Evolutionary conservation across 1,140 invertebrate species (phyloP), one percentile per base, ranked within the genome.

Genomic region (Zaprionus africanus): DNA sequence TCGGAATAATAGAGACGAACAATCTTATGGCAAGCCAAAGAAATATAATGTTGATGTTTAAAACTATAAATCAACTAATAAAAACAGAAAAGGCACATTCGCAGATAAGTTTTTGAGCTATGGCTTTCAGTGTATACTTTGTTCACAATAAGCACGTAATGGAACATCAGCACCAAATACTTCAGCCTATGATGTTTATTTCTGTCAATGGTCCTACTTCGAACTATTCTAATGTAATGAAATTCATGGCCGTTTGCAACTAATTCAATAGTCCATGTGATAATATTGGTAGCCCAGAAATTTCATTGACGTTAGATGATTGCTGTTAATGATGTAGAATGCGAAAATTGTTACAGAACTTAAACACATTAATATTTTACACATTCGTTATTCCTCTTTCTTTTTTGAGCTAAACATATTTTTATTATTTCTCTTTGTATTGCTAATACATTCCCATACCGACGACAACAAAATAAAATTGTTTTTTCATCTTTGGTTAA

Each of bases 11-110:
- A 5, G 19, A 51, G 46, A 51, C 24, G 19, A 51, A 51, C 46
- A 51, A 19, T 51, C 11, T 24, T 24, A 51, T 19, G 19, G 46
- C 46, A 51, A 51, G 46, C 46, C 46, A 51, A 51, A 51, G 46
- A 51, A 19, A 51, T 9, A 51, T 24, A 19, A 22, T 51, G 11
- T 22, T 51, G 19, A 51, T 43, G 17, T 43, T 9, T 43, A 43
- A 43, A 43, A 43, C 4, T 43, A 9, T 17, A 43, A 17, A 43
- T 17, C 41, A 43, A 43, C 41, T 43, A 17, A 17, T 17, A 43
- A 17, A 9, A 2, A 43, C 5, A 43, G n/a, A 7, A 17, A n/a
- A 9, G 41, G 41, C 41, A 17, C n/a, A n/a, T 46, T 2, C 15
- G 38, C 38, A 41, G 6, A 2, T 5, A 41, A 41, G 15, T 41